Percentiles rank a stretch among this genome's conserved stretches.
These are phyloP conservation scores for Hapalemur alaotrensis DNA, from an alignment of 2,797 vertebrate genomes.

Conservation along the genomic window DNA sequence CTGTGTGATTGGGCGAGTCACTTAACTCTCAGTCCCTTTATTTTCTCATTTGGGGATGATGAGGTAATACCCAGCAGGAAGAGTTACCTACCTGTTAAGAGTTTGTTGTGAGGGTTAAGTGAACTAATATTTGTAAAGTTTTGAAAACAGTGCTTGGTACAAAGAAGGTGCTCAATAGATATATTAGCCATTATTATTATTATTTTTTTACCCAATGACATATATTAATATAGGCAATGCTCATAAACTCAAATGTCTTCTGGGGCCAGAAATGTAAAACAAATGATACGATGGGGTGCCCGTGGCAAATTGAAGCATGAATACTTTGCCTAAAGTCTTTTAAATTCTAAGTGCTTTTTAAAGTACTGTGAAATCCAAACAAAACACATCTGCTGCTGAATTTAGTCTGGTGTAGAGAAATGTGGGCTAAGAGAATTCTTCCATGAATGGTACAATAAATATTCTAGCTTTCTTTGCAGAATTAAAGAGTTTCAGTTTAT, in stretches of 20 bases:
- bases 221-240: neutral
- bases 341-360: constrained; percentile 20
- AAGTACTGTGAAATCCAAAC: constrained; percentile 42
- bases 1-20: no score
- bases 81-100: neutral
- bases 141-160: neutral
- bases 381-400: constrained; percentile 1
- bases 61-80: neutral
- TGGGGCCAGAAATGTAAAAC: neutral
- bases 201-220: neutral
- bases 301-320: neutral
- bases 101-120: neutral
- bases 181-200: neutral
- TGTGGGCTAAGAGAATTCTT: constrained; percentile 1
- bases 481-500: neutral
- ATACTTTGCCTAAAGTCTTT: neutral
- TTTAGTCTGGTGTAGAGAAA: neutral
- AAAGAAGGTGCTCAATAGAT: neutral
- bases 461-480: neutral
- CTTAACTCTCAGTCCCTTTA: neutral
- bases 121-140: neutral
- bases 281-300: neutral
- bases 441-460: neutral
- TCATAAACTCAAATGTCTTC: neutral
- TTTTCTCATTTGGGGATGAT: neutral